Evolutionary conservation across 2,888 invertebrate species (phyloP), one percentile per base, ranked within the genome.

Genomic region (Caenorhabditis virilis): DNA sequence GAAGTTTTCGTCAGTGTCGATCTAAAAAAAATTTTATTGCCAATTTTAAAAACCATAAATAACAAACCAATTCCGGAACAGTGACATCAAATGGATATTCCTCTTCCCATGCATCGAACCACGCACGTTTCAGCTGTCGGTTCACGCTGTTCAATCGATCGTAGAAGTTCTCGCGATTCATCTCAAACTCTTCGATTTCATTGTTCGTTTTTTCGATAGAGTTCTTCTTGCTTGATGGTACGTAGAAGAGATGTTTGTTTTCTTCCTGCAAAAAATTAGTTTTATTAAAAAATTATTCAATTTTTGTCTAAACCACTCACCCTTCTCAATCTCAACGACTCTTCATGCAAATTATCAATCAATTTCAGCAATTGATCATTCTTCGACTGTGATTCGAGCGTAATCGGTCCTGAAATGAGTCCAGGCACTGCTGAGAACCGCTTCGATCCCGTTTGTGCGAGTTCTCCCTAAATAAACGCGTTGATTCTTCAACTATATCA

Each of bases 51-150:
- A n/a, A n/a, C 6, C 2, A 2, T 9, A 27, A 23, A n/a, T 2
- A n/a, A 23, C n/a, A 16, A 20, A 15, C 9, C 33, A n/a, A n/a
- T n/a, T 62, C 56, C 27, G 52, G 48, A n/a, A 51, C 51, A 11
- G 48, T 22, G 15, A 57, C 39, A 1, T 23, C 23, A 15, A 65
- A 59, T 46, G 59, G 65, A 52, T 55, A 65, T 9, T 59, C 56
- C 20, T 58, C 41, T 42, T 54, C 57, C 64, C 64, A 64, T 1
- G 51, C 58, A 38, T 70, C 64, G 16, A 54, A 57, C 77, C 77
- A 78, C 22, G 69, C 75, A 15, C 71, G 69, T 38, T 63, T 63
- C 18, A 75, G 69, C 35, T 72, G 73, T 25, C 62, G 60, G n/a
- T 73, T 73, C 16, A 75, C 63, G 42, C 59, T 55, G 20, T 52